Evolutionary conservation across 64 coral and sea anemone genomes (phyloP).

Genomic region (Catalaphyllia jardinei): DNA sequence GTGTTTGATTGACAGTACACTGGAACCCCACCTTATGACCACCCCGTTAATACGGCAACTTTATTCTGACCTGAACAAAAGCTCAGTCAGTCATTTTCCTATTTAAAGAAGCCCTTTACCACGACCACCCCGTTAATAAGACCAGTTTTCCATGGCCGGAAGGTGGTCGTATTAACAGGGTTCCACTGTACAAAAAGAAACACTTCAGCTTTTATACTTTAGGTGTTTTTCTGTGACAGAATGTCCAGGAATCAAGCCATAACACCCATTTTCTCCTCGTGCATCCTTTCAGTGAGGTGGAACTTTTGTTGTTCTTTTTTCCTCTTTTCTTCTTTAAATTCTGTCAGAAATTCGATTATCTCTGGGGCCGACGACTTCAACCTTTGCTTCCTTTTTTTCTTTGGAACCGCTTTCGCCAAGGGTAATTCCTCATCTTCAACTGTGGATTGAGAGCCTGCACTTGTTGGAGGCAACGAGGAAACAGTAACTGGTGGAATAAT

Average conservation of each 20-base stretch:
- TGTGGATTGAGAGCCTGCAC: conserved; percentile 1
- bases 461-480: conserved; percentile 27
- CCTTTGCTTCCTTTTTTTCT: conserved; percentile 41
- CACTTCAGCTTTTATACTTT: neutral
- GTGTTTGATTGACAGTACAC: neutral
- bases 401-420: conserved; percentile 56
- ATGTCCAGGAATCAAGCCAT: conserved; percentile 24
- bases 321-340: conserved; percentile 24
- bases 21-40: no score
- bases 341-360: conserved; percentile 11
- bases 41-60: no score
- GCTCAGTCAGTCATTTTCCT: no score
- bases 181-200: neutral
- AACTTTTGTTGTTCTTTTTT: conserved; percentile 1
- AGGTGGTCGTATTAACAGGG: no score
- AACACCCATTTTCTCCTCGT: conserved; percentile 12
- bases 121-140: no score
- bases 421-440: conserved; percentile 42
- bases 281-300: neutral
- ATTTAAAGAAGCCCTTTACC: no score
- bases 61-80: no score
- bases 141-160: no score
- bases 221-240: neutral
- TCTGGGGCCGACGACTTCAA: conserved; percentile 2
- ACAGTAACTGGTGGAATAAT: conserved; percentile 34